A percentile compares a stretch with the other conserved stretches of the same genome.
phyloP scores from a whole-genome alignment of 2,797 vertebrate genomes.

The Darevskia nairensis region DNA sequence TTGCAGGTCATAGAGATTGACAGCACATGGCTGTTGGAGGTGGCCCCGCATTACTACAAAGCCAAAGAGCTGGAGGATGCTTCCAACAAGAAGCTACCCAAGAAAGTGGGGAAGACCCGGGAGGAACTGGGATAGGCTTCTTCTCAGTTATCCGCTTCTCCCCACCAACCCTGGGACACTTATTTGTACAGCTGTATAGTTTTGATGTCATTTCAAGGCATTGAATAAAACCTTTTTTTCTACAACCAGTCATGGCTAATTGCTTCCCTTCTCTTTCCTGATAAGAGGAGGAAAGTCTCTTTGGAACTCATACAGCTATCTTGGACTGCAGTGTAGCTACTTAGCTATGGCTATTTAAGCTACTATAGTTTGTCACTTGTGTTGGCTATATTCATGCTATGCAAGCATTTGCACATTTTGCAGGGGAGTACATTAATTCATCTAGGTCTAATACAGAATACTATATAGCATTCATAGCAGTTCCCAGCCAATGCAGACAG shows the following conservation, averaged over 20 bases:
- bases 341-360: too few relatives aligned
- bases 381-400: neutral
- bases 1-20: slow-evolving; percentile 91
- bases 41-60: slow-evolving; percentile 95
- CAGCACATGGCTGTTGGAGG: slow-evolving; percentile 91
- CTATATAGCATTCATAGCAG: too few relatives aligned
- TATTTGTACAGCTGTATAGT: slow-evolving; percentile 37
- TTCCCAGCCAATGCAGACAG: too few relatives aligned
- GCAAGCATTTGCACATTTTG: neutral
- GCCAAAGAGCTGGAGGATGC: slow-evolving; percentile 92
- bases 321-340: neutral
- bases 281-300: neutral
- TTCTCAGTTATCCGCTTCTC: neutral
- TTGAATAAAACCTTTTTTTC: neutral
- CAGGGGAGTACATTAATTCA: neutral
- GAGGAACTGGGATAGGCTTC: slow-evolving; percentile 86
- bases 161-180: neutral
- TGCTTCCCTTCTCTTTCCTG: neutral
- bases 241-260: neutral
- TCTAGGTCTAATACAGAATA: neutral
- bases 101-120: slow-evolving; percentile 87
- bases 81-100: slow-evolving; percentile 92
- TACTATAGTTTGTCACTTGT: too few relatives aligned
- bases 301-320: neutral
- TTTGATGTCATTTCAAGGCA: neutral